Evolutionary conservation across 1,140 invertebrate genomes (phyloP), one percentile per base, ranked within the genome.

Genomic region (Lysiphlebus fabarum): DNA sequence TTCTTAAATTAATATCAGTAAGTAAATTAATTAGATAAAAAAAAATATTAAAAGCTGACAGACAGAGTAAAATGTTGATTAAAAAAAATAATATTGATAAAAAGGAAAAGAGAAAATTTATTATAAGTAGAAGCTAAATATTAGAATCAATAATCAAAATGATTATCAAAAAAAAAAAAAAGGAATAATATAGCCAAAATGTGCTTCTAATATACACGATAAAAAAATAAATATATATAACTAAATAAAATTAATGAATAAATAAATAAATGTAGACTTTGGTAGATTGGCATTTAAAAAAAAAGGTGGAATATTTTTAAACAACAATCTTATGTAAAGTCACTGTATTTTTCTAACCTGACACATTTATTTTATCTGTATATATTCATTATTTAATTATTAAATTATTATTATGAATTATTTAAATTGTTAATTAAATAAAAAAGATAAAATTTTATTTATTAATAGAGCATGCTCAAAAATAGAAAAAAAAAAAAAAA

Each of bases 321-420:
- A n/a, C n/a, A n/a, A 72, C 63, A 58, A 56, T 69, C 50, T 67
- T 61, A 62, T 56, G 61, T 70, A 68, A 75, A 59, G 77, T 73
- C 67, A 65, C 66, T 73, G 71, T 79, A 78, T 78, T 78, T 79
- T 79, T 79, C 74, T 79, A 78, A 75, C 70, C 71, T 70, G 65
- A 74, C 67, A 67, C 63, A 62, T 75, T 75, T 63, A 63, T 60
- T 66, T 34, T 12, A 36, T 71, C 67, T 70, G 59, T 64, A 64
- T 69, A 70, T 63, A 63, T 44, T 33, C 53, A n/a, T n/a, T n/a
- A 56, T 38, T 40, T 7, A 3, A 11, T 40, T 40, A 11, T 40
- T 40, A 40, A n/a, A n/a, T n/a, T 40, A 8, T 11, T 8, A 40
- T 8, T 7, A 40, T 40, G 62, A 43, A 53, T 53, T 47, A 56